A percentile compares a stretch with the other conserved stretches of the same genome.
These are phyloP conservation scores for Isaurus tuberculatus DNA, from an alignment of 92 coral and sea anemone genomes.

Conservation along the genomic window DNA sequence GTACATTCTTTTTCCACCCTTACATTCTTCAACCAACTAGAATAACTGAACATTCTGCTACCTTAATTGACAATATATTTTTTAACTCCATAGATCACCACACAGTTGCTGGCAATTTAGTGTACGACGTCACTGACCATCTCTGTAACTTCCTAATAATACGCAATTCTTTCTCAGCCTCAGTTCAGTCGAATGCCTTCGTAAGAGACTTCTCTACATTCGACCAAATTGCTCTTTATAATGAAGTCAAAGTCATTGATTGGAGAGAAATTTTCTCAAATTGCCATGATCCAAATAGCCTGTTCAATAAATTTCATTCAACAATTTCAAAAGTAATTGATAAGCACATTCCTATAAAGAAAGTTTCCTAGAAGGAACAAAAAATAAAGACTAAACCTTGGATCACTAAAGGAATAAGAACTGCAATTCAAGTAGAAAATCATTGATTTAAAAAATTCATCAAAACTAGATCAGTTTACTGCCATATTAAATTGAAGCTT, in stretches of 20 bases:
- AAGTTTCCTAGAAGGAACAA: slow-evolving; percentile 38
- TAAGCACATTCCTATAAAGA: slow-evolving; percentile 27
- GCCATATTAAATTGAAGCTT: slow-evolving; percentile 35
- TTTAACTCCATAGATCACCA: slow-evolving; percentile 62
- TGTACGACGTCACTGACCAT: slow-evolving; percentile 62
- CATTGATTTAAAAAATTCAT: slow-evolving; percentile 24
- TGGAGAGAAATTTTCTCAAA: slow-evolving; percentile 50
- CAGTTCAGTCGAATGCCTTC: slow-evolving; percentile 33
- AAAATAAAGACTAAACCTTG: slow-evolving; percentile 15
- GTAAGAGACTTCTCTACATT: slow-evolving; percentile 23
- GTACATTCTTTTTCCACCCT: slow-evolving; percentile 60
- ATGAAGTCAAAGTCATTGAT: slow-evolving; percentile 43
- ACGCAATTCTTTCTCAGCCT: slow-evolving; percentile 39
- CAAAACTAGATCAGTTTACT: slow-evolving; percentile 26
- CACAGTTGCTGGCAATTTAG: slow-evolving; percentile 60
- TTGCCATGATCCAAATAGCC: slow-evolving; percentile 38
- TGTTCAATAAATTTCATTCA: slow-evolving; percentile 44
- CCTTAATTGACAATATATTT: slow-evolving; percentile 73
- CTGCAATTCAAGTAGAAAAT: slow-evolving; percentile 17
- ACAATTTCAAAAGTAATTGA: slow-evolving; percentile 38
- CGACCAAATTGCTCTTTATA: slow-evolving; percentile 30
- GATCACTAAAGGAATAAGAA: slow-evolving; percentile 9
- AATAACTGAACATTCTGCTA: slow-evolving; percentile 65
- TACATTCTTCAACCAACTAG: slow-evolving; percentile 51
- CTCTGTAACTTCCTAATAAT: slow-evolving; percentile 66